Evolutionary conservation across 2,797 vertebrate genomes (phyloP).

Genomic region (Malacoraja senta): DNA sequence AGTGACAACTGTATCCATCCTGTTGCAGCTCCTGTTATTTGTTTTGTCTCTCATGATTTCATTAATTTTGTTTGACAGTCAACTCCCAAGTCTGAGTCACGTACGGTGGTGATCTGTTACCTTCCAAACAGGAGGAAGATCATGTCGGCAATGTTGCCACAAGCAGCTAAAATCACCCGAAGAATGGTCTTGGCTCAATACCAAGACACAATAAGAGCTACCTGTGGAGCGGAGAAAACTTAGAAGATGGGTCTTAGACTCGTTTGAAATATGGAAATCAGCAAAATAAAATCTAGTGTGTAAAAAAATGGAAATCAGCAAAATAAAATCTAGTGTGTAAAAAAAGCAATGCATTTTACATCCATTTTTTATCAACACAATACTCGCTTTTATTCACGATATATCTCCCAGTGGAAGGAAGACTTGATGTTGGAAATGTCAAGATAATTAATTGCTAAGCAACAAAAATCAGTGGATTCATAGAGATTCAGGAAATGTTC

Average conservation of each 20-base stretch:
- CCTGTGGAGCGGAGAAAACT: not conserved
- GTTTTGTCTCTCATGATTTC: not conserved
- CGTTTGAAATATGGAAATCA: not conserved
- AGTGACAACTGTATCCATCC: not conserved
- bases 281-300: not conserved
- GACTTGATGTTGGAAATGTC: slow-evolving; percentile 3
- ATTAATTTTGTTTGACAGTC: not conserved
- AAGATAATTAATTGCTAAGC: slow-evolving; percentile 20
- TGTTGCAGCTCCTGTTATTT: not conserved
- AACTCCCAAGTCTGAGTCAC: not conserved
- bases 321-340: not conserved
- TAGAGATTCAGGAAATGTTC: not conserved
- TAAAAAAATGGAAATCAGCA: not conserved
- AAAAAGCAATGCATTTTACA: too few species aligned
- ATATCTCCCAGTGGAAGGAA: not conserved
- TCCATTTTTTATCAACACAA: not conserved
- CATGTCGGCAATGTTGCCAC: not conserved
- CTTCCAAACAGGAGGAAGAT: not conserved
- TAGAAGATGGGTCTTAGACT: too few species aligned
- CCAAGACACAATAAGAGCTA: not conserved
- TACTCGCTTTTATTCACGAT: not conserved
- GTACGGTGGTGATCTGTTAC: not conserved
- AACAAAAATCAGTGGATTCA: not conserved
- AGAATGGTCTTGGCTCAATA: not conserved
- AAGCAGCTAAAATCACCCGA: not conserved